phyloP scores from a whole-genome alignment of 53 echinoderm and acorn worm species.

The Holothuria scabra region DNA sequence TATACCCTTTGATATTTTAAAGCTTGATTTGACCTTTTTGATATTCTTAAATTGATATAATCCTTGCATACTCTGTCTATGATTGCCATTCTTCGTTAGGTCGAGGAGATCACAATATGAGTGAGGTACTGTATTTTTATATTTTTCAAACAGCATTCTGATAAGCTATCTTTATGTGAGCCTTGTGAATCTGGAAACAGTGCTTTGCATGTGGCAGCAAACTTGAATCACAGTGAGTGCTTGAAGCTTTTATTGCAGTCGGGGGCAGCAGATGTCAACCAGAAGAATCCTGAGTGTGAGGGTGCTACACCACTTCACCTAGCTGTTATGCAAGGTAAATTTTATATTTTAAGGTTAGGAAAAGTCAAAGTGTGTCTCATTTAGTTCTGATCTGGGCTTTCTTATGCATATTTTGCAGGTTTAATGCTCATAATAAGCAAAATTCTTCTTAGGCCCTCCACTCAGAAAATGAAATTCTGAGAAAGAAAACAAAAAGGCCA shows the following conservation, averaged over 20 bases:
- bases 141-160: conserved; percentile 54
- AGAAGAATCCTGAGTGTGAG: conserved; percentile 81
- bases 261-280: conserved; percentile 73
- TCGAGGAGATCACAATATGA: no score
- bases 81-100: no score
- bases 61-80: no score
- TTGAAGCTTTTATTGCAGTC: conserved; percentile 72
- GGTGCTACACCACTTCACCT: conserved; percentile 93
- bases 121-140: no score
- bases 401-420: not conserved
- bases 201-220: conserved; percentile 89
- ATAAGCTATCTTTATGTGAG: conserved; percentile 64
- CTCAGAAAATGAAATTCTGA: no score
- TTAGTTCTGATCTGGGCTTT: no score
- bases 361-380: no score
- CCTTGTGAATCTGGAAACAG: conserved; percentile 92
- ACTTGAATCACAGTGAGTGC: conserved; percentile 77
- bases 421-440: not conserved
- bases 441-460: not conserved
- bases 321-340: conserved; percentile 96
- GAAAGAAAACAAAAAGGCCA: no score
- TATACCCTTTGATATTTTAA: no score
- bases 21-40: no score
- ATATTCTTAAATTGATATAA: no score
- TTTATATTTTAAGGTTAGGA: not conserved